phyloP scores from a whole-genome alignment of 2,888 invertebrate species.

The Adela reaumurella region DNA sequence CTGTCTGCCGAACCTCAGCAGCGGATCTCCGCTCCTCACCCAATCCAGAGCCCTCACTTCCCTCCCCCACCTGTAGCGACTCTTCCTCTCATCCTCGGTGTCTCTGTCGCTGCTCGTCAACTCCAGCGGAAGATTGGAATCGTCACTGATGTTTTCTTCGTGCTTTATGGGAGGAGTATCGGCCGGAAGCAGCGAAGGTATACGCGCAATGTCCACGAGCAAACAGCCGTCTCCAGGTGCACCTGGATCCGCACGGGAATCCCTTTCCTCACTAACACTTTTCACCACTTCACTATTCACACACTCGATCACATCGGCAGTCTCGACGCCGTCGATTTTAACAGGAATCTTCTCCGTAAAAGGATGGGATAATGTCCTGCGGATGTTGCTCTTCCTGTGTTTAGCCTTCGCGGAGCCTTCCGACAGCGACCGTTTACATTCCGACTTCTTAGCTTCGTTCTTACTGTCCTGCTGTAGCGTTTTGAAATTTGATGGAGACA shows the following conservation, averaged over 20 bases:
- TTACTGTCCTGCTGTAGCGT: constrained; percentile 31
- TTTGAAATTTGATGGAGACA: constrained; percentile 47
- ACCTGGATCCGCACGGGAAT: not conserved
- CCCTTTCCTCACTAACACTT: constrained; percentile 15
- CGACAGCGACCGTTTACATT: constrained; percentile 37
- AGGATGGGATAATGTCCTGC: constrained; percentile 48
- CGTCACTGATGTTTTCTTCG: constrained; percentile 31
- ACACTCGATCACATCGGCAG: constrained; percentile 31
- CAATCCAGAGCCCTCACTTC: not conserved
- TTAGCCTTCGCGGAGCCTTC: constrained; percentile 48
- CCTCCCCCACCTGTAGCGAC: not conserved
- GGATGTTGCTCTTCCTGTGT: constrained; percentile 47
- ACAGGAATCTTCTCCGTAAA: constrained; percentile 21
- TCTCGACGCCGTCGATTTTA: constrained; percentile 21
- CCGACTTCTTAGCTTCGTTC: constrained; percentile 32
- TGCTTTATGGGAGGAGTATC: constrained; percentile 18
- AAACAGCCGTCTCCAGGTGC: not conserved
- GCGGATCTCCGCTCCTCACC: constrained; percentile 21
- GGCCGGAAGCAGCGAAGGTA: not conserved
- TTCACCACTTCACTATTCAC: constrained; percentile 30
- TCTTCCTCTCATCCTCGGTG: constrained; percentile 38
- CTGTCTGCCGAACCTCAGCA: constrained; percentile 21
- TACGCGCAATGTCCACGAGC: not conserved
- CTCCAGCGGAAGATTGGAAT: constrained; percentile 34
- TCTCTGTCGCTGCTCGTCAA: constrained; percentile 50